A percentile compares a stretch with the other conserved stretches of the same genome.
These are phyloP conservation scores for Biston stratarius DNA, from an alignment of 2,888 invertebrate genomes.

Conservation along the genomic window DNA sequence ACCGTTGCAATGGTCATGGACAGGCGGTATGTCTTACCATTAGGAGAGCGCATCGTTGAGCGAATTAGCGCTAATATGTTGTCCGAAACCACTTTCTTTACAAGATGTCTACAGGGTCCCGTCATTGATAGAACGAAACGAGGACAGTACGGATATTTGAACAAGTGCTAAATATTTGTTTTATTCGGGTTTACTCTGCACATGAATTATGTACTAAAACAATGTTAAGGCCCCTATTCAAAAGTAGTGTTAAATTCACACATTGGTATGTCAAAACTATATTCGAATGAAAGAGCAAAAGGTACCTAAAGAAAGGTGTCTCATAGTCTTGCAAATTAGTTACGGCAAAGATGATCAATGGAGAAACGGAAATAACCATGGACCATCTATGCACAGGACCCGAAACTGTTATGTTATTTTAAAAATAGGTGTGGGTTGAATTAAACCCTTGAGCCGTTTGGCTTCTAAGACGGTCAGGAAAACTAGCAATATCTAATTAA, in stretches of 20 bases:
- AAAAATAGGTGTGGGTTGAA: no score
- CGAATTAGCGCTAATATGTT: neutral
- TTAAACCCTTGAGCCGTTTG: no score
- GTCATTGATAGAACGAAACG: slow-evolving; percentile 49
- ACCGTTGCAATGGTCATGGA: no score
- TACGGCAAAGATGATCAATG: no score
- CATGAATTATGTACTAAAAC: slow-evolving; percentile 57
- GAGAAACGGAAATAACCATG: no score
- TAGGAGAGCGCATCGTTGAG: no score
- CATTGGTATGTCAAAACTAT: slow-evolving; percentile 6
- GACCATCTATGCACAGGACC: no score
- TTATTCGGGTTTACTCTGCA: slow-evolving; percentile 58
- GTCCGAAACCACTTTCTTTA: neutral
- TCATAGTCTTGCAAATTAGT: no score
- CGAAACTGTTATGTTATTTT: no score
- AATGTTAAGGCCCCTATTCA: slow-evolving; percentile 32
- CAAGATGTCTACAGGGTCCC: neutral
- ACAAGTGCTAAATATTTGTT: slow-evolving; percentile 65
- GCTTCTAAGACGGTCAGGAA: no score
- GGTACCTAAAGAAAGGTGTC: neutral
- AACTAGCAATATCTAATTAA: no score
- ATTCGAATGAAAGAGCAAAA: neutral
- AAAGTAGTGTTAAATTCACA: slow-evolving; percentile 27
- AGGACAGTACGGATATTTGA: slow-evolving; percentile 71
- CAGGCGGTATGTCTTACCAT: no score